Percentiles rank a stretch among this genome's conserved stretches.
Evolutionary conservation across 2,113 vertebrate genomes (phyloP).

Genomic region (Dolichotis patagonum): DNA sequence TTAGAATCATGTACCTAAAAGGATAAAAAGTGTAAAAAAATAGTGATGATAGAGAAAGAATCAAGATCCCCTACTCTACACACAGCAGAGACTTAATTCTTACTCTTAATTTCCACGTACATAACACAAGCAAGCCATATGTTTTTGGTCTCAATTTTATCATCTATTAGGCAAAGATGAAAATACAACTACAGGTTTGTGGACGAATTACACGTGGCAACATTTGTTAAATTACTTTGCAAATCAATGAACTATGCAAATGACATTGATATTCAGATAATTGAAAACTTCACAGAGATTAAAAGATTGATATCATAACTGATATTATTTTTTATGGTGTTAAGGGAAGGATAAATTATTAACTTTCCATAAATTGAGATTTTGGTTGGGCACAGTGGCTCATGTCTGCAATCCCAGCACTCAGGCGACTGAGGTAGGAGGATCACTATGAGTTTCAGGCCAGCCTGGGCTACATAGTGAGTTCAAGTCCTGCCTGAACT

Average conservation of each 20-base stretch:
- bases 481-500: neutral
- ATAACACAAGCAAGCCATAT: neutral
- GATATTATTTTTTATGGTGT: neutral
- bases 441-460: neutral
- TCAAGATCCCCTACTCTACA: neutral
- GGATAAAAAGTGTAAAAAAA: neutral
- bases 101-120: neutral
- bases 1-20: neutral
- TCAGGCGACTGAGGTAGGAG: neutral
- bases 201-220: neutral
- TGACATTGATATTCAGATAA: slow-evolving; percentile 28
- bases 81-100: neutral
- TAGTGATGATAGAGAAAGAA: neutral
- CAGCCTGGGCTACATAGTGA: neutral
- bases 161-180: neutral
- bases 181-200: neutral
- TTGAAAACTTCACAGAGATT: neutral
- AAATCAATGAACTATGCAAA: neutral
- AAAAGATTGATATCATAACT: neutral
- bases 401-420: neutral
- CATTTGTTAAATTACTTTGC: neutral
- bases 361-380: neutral
- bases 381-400: neutral
- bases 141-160: neutral
- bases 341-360: neutral